Conservation (phyloP, 2,113 vertebrate species). For the Phyllostomus hastatus region DNA sequence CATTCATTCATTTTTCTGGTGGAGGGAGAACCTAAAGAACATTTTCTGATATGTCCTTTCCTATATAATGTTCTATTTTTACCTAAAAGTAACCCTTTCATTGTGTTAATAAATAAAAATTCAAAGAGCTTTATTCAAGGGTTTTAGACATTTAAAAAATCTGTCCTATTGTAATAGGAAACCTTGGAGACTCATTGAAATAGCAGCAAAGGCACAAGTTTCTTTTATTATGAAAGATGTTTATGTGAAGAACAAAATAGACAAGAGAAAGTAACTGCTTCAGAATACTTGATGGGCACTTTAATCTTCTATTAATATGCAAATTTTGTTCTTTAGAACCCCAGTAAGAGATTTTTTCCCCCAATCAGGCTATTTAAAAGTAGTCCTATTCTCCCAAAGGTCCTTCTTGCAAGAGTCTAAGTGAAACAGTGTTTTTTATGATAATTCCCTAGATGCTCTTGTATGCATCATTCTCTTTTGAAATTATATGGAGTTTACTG, state of each 20-base stretch:
- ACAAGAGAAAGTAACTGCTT: conserved; percentile 80
- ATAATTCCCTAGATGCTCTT: conserved; percentile 77
- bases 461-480: conserved; percentile 78
- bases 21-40: not conserved
- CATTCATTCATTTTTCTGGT: not conserved
- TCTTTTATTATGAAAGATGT: conserved; percentile 80
- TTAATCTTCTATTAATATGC: conserved; percentile 86
- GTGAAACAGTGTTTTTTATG: conserved; percentile 80
- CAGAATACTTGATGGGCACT: conserved; percentile 80
- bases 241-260: conserved; percentile 80
- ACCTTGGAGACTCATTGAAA: conserved; percentile 75
- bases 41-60: conserved; percentile 42
- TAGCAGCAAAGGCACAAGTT: conserved; percentile 69
- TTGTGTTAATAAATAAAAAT: conserved; percentile 72
- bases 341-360: conserved; percentile 72
- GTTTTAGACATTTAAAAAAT: conserved; percentile 73
- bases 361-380: conserved; percentile 78
- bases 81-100: conserved; percentile 72
- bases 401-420: conserved; percentile 77
- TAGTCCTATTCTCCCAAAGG: conserved; percentile 79
- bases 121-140: conserved; percentile 64
- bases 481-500: conserved; percentile 82
- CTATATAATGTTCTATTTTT: conserved; percentile 60
- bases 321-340: conserved; percentile 83
- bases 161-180: conserved; percentile 71